Evolutionary conservation across 2,113 vertebrate genomes (phyloP).

Genomic region (Misgurnus mizolepis): DNA sequence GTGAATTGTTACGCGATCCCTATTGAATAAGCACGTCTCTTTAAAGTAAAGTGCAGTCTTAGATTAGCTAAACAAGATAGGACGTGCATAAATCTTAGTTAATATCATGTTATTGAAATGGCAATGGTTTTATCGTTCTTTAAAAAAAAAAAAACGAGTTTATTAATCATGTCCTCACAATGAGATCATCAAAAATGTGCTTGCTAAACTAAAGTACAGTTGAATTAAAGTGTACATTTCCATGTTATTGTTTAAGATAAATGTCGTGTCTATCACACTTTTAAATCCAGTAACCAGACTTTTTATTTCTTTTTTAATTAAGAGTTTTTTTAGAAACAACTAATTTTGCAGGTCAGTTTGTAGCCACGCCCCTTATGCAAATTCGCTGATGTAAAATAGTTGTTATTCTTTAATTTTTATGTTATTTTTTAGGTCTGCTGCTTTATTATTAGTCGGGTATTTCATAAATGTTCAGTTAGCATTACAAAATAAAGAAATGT

Average conservation of each 20-base stretch:
- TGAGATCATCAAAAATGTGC: neutral
- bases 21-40: neutral
- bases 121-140: too few relatives aligned
- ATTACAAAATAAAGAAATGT: neutral
- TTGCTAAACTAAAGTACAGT: too few relatives aligned
- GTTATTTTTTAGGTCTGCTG: too few relatives aligned
- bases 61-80: neutral
- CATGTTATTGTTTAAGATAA: neutral
- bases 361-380: too few relatives aligned
- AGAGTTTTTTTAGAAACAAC: too few relatives aligned
- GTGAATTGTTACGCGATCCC: neutral
- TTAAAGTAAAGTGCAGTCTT: neutral
- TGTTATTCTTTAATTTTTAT: too few relatives aligned
- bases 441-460: too few relatives aligned
- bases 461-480: neutral
- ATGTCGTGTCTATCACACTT: neutral
- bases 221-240: neutral
- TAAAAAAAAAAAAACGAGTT: too few relatives aligned
- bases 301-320: too few relatives aligned
- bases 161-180: too few relatives aligned
- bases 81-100: neutral
- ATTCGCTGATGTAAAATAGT: too few relatives aligned
- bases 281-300: neutral
- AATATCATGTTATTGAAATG: neutral
- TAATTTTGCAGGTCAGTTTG: too few relatives aligned